A percentile compares a stretch with the other conserved stretches of the same genome.
Conservation (phyloP, 2,888 invertebrate genomes). For the Liodrosophila aerea region DNA sequence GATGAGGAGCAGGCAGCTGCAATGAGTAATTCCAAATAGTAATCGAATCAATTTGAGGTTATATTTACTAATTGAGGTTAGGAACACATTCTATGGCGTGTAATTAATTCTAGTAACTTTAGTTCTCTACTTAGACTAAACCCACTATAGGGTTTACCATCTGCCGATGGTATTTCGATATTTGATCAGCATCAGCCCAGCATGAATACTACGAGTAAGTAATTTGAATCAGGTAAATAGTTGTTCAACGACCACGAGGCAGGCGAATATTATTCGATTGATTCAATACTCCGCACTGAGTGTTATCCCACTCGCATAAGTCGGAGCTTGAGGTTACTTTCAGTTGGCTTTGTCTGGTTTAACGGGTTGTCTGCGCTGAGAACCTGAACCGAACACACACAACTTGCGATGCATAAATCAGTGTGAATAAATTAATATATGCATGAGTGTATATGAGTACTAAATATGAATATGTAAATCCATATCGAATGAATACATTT, state of each 20-base stretch:
- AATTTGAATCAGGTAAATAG: no score
- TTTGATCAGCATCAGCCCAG: no score
- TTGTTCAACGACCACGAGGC: conserved; percentile 42
- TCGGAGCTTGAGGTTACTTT: conserved; percentile 25
- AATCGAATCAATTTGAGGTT: not conserved
- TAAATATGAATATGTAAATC: conserved; percentile 14
- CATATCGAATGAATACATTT: conserved; percentile 7
- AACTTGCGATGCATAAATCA: not conserved
- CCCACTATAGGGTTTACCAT: no score
- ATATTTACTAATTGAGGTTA: conserved; percentile 14
- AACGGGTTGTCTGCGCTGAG: conserved; percentile 49
- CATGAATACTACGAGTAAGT: no score
- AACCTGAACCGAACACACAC: conserved; percentile 46
- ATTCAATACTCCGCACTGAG: conserved; percentile 14
- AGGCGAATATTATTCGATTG: conserved; percentile 23
- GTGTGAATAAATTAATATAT: not conserved
- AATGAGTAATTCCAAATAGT: not conserved
- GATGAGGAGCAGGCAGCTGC: conserved; percentile 75
- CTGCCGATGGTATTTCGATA: no score
- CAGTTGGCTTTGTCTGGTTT: conserved; percentile 35
- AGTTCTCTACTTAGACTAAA: no score
- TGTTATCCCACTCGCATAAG: not conserved
- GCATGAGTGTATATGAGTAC: conserved; percentile 6
- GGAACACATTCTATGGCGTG: no score
- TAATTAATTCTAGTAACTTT: no score